Evolutionary conservation across 2,797 vertebrate species (phyloP).

Genomic region (Siniperca scherzeri): DNA sequence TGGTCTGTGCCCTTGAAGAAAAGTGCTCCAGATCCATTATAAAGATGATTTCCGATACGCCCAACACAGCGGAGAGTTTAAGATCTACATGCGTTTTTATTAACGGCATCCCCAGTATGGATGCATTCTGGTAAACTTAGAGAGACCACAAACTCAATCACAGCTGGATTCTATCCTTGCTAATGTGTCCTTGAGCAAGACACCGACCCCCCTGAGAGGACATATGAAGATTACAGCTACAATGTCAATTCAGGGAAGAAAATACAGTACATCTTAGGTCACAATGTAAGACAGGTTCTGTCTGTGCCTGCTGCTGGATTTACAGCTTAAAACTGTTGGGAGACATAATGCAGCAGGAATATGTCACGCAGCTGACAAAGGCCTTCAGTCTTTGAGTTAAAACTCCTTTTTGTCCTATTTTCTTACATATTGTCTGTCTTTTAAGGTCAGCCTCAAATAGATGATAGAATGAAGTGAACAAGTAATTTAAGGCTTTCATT

Average conservation of each 20-base stretch:
- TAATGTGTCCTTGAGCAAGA: constrained; percentile 36
- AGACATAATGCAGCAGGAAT: neutral
- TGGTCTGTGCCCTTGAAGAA: constrained; percentile 54
- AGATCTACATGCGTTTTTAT: constrained; percentile 13
- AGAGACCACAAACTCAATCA: constrained; percentile 4
- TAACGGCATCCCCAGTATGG: neutral
- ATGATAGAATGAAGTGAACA: neutral
- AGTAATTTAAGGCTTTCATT: constrained; percentile 26
- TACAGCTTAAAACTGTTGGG: constrained; percentile 21
- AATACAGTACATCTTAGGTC: neutral
- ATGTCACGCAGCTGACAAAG: neutral
- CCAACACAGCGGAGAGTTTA: neutral
- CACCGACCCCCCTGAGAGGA: neutral
- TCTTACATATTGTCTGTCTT: neutral
- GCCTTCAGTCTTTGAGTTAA: constrained; percentile 20
- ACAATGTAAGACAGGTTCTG: neutral
- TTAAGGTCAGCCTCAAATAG: constrained; percentile 39
- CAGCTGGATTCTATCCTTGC: neutral
- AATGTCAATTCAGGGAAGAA: neutral
- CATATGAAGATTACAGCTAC: constrained; percentile 6
- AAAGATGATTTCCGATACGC: constrained; percentile 20
- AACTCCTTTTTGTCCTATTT: neutral
- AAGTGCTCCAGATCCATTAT: constrained; percentile 26
- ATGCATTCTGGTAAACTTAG: neutral
- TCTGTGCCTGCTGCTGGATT: constrained; percentile 39